Evolutionary conservation across 30 jellyfish, hydroid and myxozoan species (phyloP), one percentile per base, ranked within the genome.

Genomic region (Aurelia sp.): DNA sequence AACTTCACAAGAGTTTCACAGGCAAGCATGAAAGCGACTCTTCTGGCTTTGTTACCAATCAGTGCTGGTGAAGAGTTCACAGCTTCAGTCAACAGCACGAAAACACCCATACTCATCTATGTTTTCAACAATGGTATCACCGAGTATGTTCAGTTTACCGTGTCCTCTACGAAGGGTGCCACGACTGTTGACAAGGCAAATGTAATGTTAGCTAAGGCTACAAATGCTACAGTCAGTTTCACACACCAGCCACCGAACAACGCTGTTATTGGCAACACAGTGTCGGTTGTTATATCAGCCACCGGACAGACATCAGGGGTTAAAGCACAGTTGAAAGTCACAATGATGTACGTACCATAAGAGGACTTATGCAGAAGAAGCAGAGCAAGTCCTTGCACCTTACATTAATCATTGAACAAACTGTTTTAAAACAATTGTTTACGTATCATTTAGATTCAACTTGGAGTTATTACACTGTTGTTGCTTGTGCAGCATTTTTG

Each of bases 1-100:
- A 78, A 78, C 80, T 78, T 78, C 80, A 78, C 89, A 18, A 66
- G 89, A 40, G 1, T 64, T 31, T 78, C 89, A 68, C 89, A 78
- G 30, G 30, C 78, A 27, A 61, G 71, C 66, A 61, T 78, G 72
- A 51, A 30, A 18, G 89, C 89, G 13, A 38, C 89, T 7, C 64
- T 61, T 18, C 21, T 78, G 24, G 89, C 66, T 74, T 9, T 78
- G 80, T 33, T 78, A 31, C 52, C 89, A 11, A 78, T 78, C 51
- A 63, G 38, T 44, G 89, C 89, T 13, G 89, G 89, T 12, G 8
- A 1, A 18, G 89, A 78, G 17, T 78, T 13, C 80, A 78, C 89
- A 20, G 89, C 89, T 4, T 61, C 80, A 8, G 81, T 78, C 47
- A 78, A 70, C 38, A 78, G 63, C 72, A 63, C 72, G 44, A 78